These are phyloP conservation scores for Chloroclysta siterata DNA, from an alignment of 2,888 invertebrate species.

Conservation along the genomic window DNA sequence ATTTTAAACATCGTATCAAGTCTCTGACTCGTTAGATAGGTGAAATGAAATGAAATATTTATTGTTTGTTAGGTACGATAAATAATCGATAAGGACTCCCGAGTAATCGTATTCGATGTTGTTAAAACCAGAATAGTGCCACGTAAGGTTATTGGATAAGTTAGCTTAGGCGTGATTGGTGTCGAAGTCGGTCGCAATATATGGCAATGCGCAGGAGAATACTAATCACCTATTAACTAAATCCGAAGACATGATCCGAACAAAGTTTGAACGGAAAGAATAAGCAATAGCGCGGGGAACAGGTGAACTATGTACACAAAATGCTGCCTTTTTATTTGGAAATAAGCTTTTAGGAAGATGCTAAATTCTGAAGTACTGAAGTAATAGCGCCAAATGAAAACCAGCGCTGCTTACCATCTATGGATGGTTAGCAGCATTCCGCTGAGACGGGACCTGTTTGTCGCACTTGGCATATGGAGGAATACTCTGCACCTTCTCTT, in stretches of 20 bases:
- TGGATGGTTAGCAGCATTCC: too few species aligned
- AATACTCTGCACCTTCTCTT: too few species aligned
- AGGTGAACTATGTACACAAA: not conserved
- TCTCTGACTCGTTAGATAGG: too few species aligned
- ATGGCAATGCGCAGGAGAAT: slow-evolving; percentile 70
- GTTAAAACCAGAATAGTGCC: slow-evolving; percentile 51
- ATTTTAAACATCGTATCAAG: too few species aligned
- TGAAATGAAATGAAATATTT: too few species aligned
- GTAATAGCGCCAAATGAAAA: too few species aligned
- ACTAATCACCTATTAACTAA: slow-evolving; percentile 64
- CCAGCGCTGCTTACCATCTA: too few species aligned
- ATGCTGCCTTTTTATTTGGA: not conserved
- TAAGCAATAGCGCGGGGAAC: not conserved
- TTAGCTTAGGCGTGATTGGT: slow-evolving; percentile 77
- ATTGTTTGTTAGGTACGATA: too few species aligned
- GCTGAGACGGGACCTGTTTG: too few species aligned
- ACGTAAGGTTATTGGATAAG: slow-evolving; percentile 71
- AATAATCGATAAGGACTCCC: too few species aligned
- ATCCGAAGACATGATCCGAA: slow-evolving; percentile 40
- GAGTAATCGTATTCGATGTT: too few species aligned
- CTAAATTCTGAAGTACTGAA: not conserved
- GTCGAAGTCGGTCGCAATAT: slow-evolving; percentile 70
- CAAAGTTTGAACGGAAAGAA: slow-evolving; percentile 9
- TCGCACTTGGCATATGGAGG: too few species aligned
- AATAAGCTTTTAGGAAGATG: not conserved